Conservation (phyloP, 2,113 vertebrate species). For the Hydrochoerus hydrochaeris region DNA sequence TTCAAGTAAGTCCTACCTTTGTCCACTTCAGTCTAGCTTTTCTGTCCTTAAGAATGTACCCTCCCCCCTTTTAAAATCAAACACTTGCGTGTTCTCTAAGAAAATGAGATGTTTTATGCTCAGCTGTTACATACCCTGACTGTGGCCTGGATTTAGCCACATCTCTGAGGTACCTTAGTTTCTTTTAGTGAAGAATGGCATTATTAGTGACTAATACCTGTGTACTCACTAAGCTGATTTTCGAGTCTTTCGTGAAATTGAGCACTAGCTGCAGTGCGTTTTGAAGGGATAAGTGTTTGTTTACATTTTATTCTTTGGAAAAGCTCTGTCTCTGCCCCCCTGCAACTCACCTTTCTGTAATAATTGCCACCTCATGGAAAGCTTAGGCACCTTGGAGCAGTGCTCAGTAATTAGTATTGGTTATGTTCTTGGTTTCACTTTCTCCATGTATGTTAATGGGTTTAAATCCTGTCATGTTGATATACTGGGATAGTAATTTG, state of each 20-base stretch:
- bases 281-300: background rate
- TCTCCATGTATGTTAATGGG: background rate
- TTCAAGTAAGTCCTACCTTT: slow-evolving; percentile 12
- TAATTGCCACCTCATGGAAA: background rate
- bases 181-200: background rate
- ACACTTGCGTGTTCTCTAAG: background rate
- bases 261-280: background rate
- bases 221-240: background rate
- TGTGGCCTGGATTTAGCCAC: background rate
- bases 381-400: background rate
- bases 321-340: background rate
- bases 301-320: background rate
- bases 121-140: background rate
- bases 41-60: background rate
- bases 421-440: background rate
- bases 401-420: background rate
- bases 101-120: background rate
- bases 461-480: slow-evolving; percentile 11
- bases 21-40: background rate
- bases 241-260: background rate
- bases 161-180: background rate
- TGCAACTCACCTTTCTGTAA: background rate
- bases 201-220: background rate
- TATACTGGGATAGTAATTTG: background rate
- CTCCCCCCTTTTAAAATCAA: background rate